Base-by-base conservation (phyloP, 1,140 invertebrate species). In the Brachionus angularis region DNA sequence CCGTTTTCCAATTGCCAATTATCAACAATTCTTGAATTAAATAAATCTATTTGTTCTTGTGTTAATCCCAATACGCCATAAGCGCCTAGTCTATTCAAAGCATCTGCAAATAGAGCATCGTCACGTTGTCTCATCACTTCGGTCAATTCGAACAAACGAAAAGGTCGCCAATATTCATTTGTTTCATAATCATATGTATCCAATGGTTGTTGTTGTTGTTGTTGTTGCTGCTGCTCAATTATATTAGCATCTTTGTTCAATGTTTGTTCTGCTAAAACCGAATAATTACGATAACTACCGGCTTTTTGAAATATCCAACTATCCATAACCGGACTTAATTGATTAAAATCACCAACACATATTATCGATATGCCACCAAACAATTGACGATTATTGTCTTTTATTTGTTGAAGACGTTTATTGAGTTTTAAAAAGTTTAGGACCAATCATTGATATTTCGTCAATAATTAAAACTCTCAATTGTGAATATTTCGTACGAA, bases 81-180 rank as follows among this genome's bases (percentile, higher is more conserved):
- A 8, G 36, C 39, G 0, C 31, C 33, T 3, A 58, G 12, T 2
- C 16, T 23, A 58, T 39, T 58, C 0, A 58, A 14, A 0, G 53
- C 53, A 36, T 36, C 33, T 0, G 53, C 53, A 58, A 58, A 58
- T 3, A 25, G 3, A 1, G 16, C 33, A 58, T 58, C 53, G 33
- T 58, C 53, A 36, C 33, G 31, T 58, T 58, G 53, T 42, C 53
- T 25, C 33, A 58, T 58, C 8, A 58, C 39, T 58, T 58, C 53
- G 1, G 33, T 39, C 1, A 58, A 16, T 23, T 36, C 52, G 5
- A 36, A 21, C 12, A 58, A 58, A 23, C 39, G 7, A 39, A 58
- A 39, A 18, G 10, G 18, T 1, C 39, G 50, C 50, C 50, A 53
- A n/a, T n/a, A n/a, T n/a, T n/a, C n/a, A n/a, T n/a, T n/a, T n/a